Conservation (phyloP, 2,113 vertebrate species). For the Oriolus oriolus region DNA sequence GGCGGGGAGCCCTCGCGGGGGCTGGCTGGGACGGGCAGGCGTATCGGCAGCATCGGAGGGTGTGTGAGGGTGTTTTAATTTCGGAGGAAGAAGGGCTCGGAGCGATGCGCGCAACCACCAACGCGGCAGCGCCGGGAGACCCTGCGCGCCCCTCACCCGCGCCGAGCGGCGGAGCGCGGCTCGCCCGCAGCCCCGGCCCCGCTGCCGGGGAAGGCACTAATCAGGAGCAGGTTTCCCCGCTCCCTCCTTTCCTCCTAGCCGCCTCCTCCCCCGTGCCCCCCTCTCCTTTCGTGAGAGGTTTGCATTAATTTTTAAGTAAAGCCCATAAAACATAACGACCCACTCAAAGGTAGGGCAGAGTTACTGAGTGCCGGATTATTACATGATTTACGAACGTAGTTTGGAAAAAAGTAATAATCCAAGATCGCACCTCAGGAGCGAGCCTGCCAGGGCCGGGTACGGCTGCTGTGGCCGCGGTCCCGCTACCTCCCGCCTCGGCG, state of each 20-base stretch:
- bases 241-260: not conserved
- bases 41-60: not conserved
- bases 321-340: conserved; percentile 61
- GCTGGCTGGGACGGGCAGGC: no score
- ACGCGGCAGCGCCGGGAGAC: no score
- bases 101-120: not conserved
- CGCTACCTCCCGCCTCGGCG: not conserved
- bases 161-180: not conserved
- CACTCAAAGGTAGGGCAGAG: conserved; percentile 57
- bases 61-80: not conserved
- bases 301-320: conserved; percentile 66
- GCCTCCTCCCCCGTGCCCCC: not conserved
- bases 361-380: conserved; percentile 53
- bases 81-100: not conserved
- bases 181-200: not conserved
- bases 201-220: not conserved
- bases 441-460: not conserved
- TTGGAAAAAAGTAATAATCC: conserved; percentile 64
- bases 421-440: conserved; percentile 3
- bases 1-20: not conserved
- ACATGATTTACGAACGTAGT: conserved; percentile 60
- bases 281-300: conserved; percentile 56
- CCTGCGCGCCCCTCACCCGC: not conserved
- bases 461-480: not conserved
- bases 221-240: conserved; percentile 34